These are phyloP conservation scores for Pygoscelis antarcticus DNA, from an alignment of 2,113 vertebrate genomes.

Conservation along the genomic window DNA sequence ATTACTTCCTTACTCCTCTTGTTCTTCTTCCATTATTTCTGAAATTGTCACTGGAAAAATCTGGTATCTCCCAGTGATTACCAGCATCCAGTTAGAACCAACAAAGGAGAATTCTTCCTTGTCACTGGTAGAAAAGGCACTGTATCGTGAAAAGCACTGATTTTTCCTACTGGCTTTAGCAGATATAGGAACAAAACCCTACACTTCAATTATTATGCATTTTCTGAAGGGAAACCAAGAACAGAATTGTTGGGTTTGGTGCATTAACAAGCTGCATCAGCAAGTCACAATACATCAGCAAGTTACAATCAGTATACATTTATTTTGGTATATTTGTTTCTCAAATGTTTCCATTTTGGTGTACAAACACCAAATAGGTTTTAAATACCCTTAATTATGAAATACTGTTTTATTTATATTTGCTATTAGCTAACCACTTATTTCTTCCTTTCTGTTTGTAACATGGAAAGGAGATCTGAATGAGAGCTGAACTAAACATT, in stretches of 20 bases:
- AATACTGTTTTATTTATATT: not conserved
- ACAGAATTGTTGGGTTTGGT: not conserved
- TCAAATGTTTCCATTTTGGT: not conserved
- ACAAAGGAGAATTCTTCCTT: not conserved
- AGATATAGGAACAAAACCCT: not conserved
- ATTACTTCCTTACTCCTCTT: not conserved
- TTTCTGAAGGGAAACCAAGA: not conserved
- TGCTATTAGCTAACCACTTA: not conserved
- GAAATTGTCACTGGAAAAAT: not conserved
- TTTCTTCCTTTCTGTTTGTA: not conserved
- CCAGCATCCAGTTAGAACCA: not conserved
- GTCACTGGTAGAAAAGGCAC: not conserved
- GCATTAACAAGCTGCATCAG: not conserved
- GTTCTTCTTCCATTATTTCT: not conserved
- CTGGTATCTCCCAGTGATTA: not conserved
- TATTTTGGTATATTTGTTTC: not conserved
- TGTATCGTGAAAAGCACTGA: not conserved
- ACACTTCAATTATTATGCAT: not conserved
- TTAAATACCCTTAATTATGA: not conserved
- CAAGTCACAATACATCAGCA: not conserved
- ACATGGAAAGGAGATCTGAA: not conserved
- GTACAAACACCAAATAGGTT: not conserved
- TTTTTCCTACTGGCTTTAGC: not conserved
- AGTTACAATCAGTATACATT: not conserved
- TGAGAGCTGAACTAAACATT: not conserved